Base-by-base conservation (phyloP, 2,888 invertebrate genomes). In the Andrena praecox region DNA sequence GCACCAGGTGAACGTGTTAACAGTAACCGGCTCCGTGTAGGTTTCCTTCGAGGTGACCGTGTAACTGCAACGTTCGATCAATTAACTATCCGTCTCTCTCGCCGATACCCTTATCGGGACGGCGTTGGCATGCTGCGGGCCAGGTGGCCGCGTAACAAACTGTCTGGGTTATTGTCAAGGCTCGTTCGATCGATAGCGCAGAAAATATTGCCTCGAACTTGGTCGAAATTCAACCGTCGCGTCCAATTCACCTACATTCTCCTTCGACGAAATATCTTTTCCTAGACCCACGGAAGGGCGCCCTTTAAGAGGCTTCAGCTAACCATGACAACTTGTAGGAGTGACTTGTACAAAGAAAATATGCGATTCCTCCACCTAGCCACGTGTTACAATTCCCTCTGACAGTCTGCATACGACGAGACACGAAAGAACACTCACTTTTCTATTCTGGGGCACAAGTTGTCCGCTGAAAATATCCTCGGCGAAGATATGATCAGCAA, bases 1-100 rank as follows among this genome's bases (percentile, higher is more conserved):
- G 91, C 98, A 98, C 97, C 97, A 97, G 88, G 96, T 96, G 92
- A 96, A 97, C 1, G 96, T 96, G 82, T 97, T 95, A 67, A 97
- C 95, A 77, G 95, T 94, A 93, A 96, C 96, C 68, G 96, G 96
- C 78, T 97, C 96, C 52, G 95, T 95, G 89, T 95, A 96, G 87
- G 95, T 95, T 74, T 96, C 95, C 72, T 95, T 94, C 80, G 96
- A 95, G 29, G 96, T 96, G 87, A 96, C 96, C 80, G 96, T 96
- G 94, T 96, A 97, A 87, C 97, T 97, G 83, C 24, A 87, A 87
- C 48, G 68, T 81, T 79, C 54, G 74, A 77, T 89, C 82, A 66
- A 88, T 88, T 84, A 87, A 54, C 69, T 50, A 73, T 70, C 48
- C 2, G 62, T 70, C 54, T 20, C 54, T 68, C 62, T 20, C 50